Evolutionary conservation across 2,797 vertebrate species (phyloP), one percentile per base, ranked within the genome.

Genomic region (Heteromormyrus szaboi): DNA sequence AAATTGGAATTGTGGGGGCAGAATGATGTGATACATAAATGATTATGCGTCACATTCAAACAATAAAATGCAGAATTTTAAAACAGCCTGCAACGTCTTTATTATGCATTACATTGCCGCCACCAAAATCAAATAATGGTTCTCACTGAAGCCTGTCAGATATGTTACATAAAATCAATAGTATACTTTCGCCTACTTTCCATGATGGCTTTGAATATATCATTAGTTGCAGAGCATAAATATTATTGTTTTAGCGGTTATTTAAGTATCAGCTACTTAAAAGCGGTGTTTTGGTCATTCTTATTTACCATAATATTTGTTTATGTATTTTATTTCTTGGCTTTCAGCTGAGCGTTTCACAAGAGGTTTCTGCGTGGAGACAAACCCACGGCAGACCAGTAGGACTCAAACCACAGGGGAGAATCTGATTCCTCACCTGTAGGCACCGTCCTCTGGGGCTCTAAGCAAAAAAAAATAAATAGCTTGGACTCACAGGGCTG

Each of bases 31-130:
- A 65, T 65, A 72, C 29, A 72, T 72, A 72, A 72, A 72, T 72
- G 65, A 37, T 72, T 72, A 72, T 72, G 65, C 65, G 12, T 72
- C 65, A 17, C 65, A 5, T 72, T 72, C 29, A 72, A 72, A 72
- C 29, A 72, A 72, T 72, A 72, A 72, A 72, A 72, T 29, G 59
- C 65, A 72, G 65, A 72, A 72, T 72, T 72, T 72, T 72, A 72
- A 72, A 72, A 72, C 29, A 72, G 29, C 65, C 29, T 37, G 65
- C 65, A 37, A 72, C 1, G 33, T 72, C 65, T 17, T 72, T 72
- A 72, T 72, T 37, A 37, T 72, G 65, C 65, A 72, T 72, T 17
- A 37, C 29, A 37, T 72, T 37, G 29, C 29, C 12, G 12, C 12
- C 12, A 17, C 65, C 65, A 37, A 37, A 72, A 72, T 6, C 41